Evolutionary conservation across 2,113 vertebrate genomes (phyloP), one percentile per base, ranked within the genome.

Genomic region (Brevimyrus niger): DNA sequence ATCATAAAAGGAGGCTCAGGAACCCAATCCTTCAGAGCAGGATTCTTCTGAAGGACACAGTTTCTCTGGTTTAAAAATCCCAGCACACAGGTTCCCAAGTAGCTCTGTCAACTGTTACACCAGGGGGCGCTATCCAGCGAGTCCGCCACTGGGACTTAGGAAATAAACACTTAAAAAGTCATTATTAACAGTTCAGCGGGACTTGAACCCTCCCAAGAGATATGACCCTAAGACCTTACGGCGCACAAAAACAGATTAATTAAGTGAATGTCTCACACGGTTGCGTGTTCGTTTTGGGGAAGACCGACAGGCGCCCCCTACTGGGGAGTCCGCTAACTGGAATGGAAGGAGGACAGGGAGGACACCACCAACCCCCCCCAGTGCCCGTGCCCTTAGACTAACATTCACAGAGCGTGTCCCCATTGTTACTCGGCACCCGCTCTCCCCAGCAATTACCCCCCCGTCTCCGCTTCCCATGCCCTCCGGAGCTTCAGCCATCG

Each of bases 371-470:
- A 53, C 91, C 92, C 92, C 92, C 92, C 91, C 92, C 92, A 90
- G 92, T 93, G 92, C 91, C 92, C 93, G 92, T 94, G 94, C 94
- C 95, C 94, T 95, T 93, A 94, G 93, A 94, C 92, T 94, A 95
- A 96, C 95, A 96, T 96, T 96, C 94, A 94, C 92, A 91, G 89
- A 93, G 91, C 94, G 94, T 94, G 94, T 93, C 94, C 94, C 93
- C 94, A 91, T 96, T 96, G 95, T 96, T 95, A 96, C 94, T 93
- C 15, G 89, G 92, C 89, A 89, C 65, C 90, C 91, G 85, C 90
- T 91, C 92, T 95, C 93, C 93, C 92, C 93, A 93, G 95, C 96
- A 97, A 95, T 97, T 97, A 98, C 96, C 96, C 94, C 94, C 94
- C 95, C 1, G 95, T 94, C 93, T 96, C 96, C 96, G 95, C 95